phyloP scores from a whole-genome alignment of 64 coral and sea anemone species.

The Actinia equina region DNA sequence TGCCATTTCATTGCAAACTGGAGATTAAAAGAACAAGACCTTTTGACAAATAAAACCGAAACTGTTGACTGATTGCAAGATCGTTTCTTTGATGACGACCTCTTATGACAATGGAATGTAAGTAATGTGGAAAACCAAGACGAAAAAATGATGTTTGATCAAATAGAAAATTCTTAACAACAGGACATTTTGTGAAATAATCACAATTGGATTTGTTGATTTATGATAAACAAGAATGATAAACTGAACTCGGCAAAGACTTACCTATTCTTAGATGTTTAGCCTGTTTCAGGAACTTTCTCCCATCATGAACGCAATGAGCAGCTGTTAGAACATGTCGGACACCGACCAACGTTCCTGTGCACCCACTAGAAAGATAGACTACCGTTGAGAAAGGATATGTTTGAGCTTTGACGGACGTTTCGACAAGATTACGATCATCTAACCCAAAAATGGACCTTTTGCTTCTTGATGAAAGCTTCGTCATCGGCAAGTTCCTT shows the following conservation, averaged over 20 bases:
- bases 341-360: slow-evolving; percentile 55
- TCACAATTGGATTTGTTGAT: neutral
- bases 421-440: slow-evolving; percentile 29
- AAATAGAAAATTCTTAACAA: neutral
- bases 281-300: slow-evolving; percentile 38
- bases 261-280: slow-evolving; percentile 51
- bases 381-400: slow-evolving; percentile 59
- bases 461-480: neutral
- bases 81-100: neutral
- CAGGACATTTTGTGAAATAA: neutral
- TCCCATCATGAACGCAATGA: slow-evolving; percentile 57
- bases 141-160: neutral
- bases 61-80: slow-evolving; percentile 1
- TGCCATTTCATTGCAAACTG: neutral
- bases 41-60: neutral
- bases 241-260: neutral
- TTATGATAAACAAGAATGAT: neutral
- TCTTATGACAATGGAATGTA: neutral
- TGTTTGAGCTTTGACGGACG: slow-evolving; percentile 49
- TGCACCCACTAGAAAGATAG: slow-evolving; percentile 56
- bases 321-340: slow-evolving; percentile 64
- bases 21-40: slow-evolving; percentile 4
- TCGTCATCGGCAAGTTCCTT: neutral
- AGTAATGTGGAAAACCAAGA: neutral
- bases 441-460: slow-evolving; percentile 50